Evolutionary conservation across 1,140 invertebrate species (phyloP).

Genomic region (Drosophila arawakana): DNA sequence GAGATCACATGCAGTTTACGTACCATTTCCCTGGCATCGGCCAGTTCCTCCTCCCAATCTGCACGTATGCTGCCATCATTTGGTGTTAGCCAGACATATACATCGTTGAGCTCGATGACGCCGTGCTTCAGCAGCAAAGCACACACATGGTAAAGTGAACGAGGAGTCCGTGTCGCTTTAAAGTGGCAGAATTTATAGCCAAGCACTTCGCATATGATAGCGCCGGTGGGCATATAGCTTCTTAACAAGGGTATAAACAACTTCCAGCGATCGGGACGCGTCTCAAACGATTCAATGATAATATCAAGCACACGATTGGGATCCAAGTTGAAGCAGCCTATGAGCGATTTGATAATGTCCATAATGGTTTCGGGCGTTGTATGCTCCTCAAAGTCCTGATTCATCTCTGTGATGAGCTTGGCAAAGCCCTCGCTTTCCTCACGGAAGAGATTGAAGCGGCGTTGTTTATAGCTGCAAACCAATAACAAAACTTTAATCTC

Average conservation of each 20-base stretch:
- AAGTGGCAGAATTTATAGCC: conserved; percentile 96
- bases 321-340: conserved; percentile 99
- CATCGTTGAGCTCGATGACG: conserved; percentile 93
- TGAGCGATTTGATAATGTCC: conserved; percentile 96
- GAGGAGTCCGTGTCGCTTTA: conserved; percentile 90
- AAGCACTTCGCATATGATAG: conserved; percentile 96
- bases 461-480: conserved; percentile 96
- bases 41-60: conserved; percentile 92
- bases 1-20: conserved; percentile 94
- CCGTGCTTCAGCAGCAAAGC: conserved; percentile 95
- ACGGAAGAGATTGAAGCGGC: conserved; percentile 99
- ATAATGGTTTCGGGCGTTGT: conserved; percentile 88
- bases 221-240: conserved; percentile 93
- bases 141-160: conserved; percentile 94
- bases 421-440: conserved; percentile 99
- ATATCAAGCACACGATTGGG: conserved; percentile 99
- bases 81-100: conserved; percentile 96
- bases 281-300: conserved; percentile 98
- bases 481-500: background rate
- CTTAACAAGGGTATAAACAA: conserved; percentile 94
- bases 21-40: conserved; percentile 94
- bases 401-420: conserved; percentile 98
- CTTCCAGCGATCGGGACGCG: conserved; percentile 89
- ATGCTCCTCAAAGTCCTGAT: conserved; percentile 92
- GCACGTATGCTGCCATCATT: conserved; percentile 92